Evolutionary conservation across 2,113 vertebrate species (phyloP), one percentile per base, ranked within the genome.

Genomic region (Glareola pratincola): DNA sequence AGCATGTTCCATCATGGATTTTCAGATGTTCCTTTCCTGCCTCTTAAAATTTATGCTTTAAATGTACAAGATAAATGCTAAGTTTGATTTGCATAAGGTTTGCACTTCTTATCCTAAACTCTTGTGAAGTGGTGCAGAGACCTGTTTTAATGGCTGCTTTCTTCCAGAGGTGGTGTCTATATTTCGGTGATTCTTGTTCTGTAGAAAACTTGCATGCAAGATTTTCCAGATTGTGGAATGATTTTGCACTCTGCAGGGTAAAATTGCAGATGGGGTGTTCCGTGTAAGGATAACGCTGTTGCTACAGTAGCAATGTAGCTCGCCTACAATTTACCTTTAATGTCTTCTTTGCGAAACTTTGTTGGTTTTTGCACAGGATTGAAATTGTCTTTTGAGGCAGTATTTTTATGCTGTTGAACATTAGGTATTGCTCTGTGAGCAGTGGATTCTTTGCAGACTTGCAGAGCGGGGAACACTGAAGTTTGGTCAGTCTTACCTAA

Each of bases 401-500:
- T 68, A 10, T 57, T 63, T 83, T 30, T 21, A 34, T 36, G 27
- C 7, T 9, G 26, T 36, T 92, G 36, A 75, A 54, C 22, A 8
- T 51, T 18, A 63, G 17, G 15, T 29, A 10, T 63, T 64, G 16
- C 9, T 86, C 17, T n/a, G 6, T 22, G 19, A 39, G 12, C 14
- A 32, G 1, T n/a, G 34, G 36, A 5, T 22, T 69, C 12, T 59
- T 47, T 21, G 26, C 21, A 30, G 16, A 45, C 21, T 39, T 60
- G 45, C 3, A 8, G 9, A 18, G 14, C 0, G 1, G 57, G 4
- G 24, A 43, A 6, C 39, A 4, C 9, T 66, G 47, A 50, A 19
- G 16, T 45, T 45, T 7, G 24, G 29, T 56, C 22, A 36, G 43
- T 50, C 10, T 74, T 45, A 14, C 14, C 11, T 53, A 36, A 64